Base-by-base conservation (phyloP, 2,888 invertebrate genomes). In the Calliphora vomitoria region DNA sequence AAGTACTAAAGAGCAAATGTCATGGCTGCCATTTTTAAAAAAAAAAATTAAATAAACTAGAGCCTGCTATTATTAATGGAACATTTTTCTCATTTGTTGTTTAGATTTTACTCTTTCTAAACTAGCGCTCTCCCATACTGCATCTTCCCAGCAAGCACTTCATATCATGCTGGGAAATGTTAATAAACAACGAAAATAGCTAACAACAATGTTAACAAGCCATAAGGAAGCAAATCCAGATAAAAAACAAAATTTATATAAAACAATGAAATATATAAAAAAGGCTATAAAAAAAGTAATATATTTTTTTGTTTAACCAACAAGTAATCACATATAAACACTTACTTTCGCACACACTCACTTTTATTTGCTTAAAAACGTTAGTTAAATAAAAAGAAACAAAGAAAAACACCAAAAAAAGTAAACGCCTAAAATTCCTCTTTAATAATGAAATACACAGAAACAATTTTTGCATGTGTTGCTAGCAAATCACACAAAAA, bases 1-100 rank as follows among this genome's bases (percentile, higher is more conserved):
- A 60, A 80, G 11, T 60, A 72, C 13, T 44, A 53, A 84, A 78
- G 50, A 68, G 53, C 60, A 85, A 85, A 85, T 68, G 79, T 86
- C 76, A 86, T 68, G 81, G 81, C 20, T 74, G 58, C 47, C 15
- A n/a, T 35, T 78, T 64, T 15, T n/a, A n/a, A n/a, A n/a, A n/a
- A 35, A 50, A 58, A 76, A 76, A 15, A 8, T 72, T 58, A 71
- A 66, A 76, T 69, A 76, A 58, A 79, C n/a, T 20, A 69, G 20
- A 82, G 47, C 31, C 74, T 71, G 41, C 55, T 75, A 64, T 58
- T 58, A 66, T 58, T 58, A 66, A 71, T 38, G 62, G 38, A 68
- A 68, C 41, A 75, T 72, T 53, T 64, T 53, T 31, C 11, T 15
- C 15, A 20, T 68, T 74, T 47, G 3, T 53, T 41, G 10, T 60